Conservation (phyloP, 2,888 invertebrate species). For the Polydrusus cervinus region DNA sequence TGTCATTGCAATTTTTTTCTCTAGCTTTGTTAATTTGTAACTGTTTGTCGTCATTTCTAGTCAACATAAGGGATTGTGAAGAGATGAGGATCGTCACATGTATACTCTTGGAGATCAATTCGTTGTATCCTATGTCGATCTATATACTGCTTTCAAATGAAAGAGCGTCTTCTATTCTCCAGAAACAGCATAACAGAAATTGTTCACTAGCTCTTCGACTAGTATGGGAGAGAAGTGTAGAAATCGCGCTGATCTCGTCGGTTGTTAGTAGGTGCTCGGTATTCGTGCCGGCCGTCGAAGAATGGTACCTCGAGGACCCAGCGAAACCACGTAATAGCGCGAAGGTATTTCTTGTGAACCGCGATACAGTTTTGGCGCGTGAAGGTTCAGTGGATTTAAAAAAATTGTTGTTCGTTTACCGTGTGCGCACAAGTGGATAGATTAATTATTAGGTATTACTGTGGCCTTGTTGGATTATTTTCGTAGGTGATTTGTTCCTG, state of each 20-base stretch:
- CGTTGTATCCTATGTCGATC: too few species aligned
- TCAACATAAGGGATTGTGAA: too few species aligned
- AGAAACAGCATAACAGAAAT: background rate
- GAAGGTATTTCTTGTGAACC: slow-evolving; percentile 38
- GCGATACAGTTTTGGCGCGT: slow-evolving; percentile 50
- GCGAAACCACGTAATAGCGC: slow-evolving; percentile 32
- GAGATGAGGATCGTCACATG: too few species aligned
- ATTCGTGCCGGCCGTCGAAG: slow-evolving; percentile 47
- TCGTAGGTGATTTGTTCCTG: slow-evolving; percentile 7
- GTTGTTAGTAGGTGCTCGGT: slow-evolving; percentile 53
- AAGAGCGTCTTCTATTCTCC: background rate
- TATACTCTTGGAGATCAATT: too few species aligned
- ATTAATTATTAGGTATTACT: slow-evolving; percentile 14
- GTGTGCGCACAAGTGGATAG: slow-evolving; percentile 42
- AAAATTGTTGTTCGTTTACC: slow-evolving; percentile 37
- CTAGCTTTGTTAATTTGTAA: too few species aligned
- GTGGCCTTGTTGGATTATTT: slow-evolving; percentile 48
- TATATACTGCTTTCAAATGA: too few species aligned
- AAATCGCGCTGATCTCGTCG: slow-evolving; percentile 50
- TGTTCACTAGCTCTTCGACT: slow-evolving; percentile 8
- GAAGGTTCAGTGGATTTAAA: slow-evolving; percentile 53
- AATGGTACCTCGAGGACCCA: slow-evolving; percentile 47
- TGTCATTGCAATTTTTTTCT: too few species aligned
- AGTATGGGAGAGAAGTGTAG: slow-evolving; percentile 51
- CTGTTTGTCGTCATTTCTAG: too few species aligned